phyloP scores from a whole-genome alignment of 2,113 vertebrate species.

The Galeopterus variegatus region DNA sequence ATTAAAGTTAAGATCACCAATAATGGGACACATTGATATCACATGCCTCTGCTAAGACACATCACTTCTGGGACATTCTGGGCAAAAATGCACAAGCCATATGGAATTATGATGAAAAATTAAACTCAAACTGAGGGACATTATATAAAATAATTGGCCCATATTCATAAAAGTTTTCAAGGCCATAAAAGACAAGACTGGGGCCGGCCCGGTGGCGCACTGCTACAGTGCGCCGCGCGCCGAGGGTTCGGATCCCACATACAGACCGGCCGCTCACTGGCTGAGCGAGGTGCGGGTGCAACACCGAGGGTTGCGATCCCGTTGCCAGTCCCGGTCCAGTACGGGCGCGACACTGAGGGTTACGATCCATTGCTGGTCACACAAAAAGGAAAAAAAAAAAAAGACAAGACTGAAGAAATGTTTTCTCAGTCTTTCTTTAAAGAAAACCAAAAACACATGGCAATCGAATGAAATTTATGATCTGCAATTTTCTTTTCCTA shows the following conservation, averaged over 20 bases:
- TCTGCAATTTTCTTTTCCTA: not conserved
- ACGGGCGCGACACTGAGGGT: too few species aligned
- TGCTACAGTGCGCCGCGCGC: too few species aligned
- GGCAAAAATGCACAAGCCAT: not conserved
- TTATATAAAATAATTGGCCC: constrained; percentile 36
- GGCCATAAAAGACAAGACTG: not conserved
- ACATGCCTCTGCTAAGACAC: not conserved
- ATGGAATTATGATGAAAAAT: not conserved
- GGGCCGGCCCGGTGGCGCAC: too few species aligned
- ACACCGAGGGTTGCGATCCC: too few species aligned
- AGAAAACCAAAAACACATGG: not conserved
- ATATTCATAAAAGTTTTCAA: constrained; percentile 2
- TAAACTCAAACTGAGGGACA: constrained; percentile 9
- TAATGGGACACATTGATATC: not conserved
- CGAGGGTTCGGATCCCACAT: too few species aligned
- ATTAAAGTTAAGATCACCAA: not conserved
- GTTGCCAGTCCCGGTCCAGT: too few species aligned
- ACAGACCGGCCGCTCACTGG: too few species aligned
- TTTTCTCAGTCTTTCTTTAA: not conserved
- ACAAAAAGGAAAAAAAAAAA: too few species aligned
- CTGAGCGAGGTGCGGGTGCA: too few species aligned
- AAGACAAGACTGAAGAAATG: not conserved
- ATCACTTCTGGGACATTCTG: not conserved
- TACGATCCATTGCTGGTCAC: too few species aligned
- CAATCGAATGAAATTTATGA: not conserved